Conservation (phyloP, 2,797 vertebrate genomes). For the Ctenochaetus hawaiiensis region DNA sequence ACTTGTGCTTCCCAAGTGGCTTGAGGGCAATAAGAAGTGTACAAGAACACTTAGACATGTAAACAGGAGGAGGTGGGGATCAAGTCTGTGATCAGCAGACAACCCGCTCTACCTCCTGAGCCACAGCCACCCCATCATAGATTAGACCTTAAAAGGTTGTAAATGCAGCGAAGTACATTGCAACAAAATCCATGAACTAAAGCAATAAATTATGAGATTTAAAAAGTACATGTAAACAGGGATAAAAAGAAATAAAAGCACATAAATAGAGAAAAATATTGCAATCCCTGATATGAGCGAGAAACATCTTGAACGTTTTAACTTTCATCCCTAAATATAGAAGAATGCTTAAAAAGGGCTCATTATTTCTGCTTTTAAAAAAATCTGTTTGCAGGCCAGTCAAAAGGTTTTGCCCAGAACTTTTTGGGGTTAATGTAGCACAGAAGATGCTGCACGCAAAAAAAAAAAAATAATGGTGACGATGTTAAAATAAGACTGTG, state of each 20-base stretch:
- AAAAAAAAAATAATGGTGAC: too few relatives aligned
- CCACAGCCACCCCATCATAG: neutral
- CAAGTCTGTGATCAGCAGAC: neutral
- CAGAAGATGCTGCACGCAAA: neutral
- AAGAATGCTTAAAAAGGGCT: too few relatives aligned
- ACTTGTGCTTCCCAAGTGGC: neutral
- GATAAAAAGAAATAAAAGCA: neutral
- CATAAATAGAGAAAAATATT: neutral
- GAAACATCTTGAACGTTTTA: neutral
- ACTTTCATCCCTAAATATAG: neutral
- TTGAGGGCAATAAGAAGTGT: neutral
- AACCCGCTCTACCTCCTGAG: neutral
- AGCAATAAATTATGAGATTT: neutral
- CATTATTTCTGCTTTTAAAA: slow-evolving; percentile 1
- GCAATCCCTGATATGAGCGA: neutral
- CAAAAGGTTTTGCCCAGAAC: neutral
- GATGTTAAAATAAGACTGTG: neutral
- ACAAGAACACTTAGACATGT: neutral
- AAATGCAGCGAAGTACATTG: neutral
- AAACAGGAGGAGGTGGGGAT: neutral
- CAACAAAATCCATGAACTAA: neutral
- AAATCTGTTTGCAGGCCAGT: neutral
- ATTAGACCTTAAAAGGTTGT: slow-evolving; percentile 1
- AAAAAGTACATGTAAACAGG: neutral
- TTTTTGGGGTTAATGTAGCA: slow-evolving; percentile 3